Percentiles rank a stretch among this genome's conserved stretches.
phyloP scores from a whole-genome alignment of 2,888 invertebrate species.

The Xestia sexstrigata region DNA sequence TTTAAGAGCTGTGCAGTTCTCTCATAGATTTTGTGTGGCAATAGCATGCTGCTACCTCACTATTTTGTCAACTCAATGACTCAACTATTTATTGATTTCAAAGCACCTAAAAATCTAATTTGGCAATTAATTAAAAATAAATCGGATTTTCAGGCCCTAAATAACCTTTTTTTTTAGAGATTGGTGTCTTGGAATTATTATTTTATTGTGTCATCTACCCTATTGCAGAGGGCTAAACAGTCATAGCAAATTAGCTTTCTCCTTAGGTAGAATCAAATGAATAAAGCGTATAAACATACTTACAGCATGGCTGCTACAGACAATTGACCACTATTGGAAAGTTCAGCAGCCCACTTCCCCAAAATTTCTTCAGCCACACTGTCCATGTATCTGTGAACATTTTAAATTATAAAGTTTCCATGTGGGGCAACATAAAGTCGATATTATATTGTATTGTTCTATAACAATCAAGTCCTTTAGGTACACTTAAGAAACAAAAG shows the following conservation, averaged over 20 bases:
- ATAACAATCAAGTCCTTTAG: not conserved
- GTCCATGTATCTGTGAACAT: conserved; percentile 81
- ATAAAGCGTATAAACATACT: conserved; percentile 52
- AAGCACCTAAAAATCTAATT: too few species aligned
- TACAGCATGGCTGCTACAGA: conserved; percentile 77
- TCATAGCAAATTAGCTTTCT: not conserved
- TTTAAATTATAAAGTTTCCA: not conserved
- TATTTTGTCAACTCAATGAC: too few species aligned
- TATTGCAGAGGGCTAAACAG: not conserved
- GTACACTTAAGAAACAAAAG: not conserved
- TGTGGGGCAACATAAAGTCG: not conserved
- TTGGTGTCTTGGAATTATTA: too few species aligned
- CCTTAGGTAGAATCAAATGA: not conserved
- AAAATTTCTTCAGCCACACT: conserved; percentile 79
- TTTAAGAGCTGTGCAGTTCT: too few species aligned
- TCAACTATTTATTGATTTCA: too few species aligned
- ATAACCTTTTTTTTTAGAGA: too few species aligned
- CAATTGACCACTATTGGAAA: conserved; percentile 60
- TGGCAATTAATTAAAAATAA: too few species aligned
- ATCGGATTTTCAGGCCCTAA: too few species aligned
- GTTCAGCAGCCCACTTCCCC: conserved; percentile 71
- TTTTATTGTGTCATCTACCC: too few species aligned
- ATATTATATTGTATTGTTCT: not conserved
- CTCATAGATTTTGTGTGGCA: too few species aligned
- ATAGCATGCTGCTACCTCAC: too few species aligned